Evolutionary conservation across 2,797 vertebrate genomes (phyloP), one percentile per base, ranked within the genome.

Genomic region (Argyrosomus regius): DNA sequence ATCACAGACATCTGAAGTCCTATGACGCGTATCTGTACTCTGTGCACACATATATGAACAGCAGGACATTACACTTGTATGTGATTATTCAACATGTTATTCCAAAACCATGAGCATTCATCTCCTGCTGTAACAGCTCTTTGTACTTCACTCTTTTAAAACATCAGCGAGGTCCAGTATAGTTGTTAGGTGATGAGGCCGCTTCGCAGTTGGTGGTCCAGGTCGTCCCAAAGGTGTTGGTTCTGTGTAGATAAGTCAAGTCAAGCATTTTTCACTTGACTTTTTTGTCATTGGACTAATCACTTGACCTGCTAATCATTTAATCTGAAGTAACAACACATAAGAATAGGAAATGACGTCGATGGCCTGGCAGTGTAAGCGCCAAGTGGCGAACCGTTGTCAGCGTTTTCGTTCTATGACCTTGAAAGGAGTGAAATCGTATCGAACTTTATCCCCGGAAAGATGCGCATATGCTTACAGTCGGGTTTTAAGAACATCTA

Each of bases 401-500:
- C 17, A 3, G 0, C 28, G 20, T 77, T 78, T 66, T 31, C 1
- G 0, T 35, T 69, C 4, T 13, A 35, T 73, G 73, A 83, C 72
- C 62, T 83, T 75, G 41, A 74, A 74, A 43, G 31, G 17, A 49
- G n/a, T 17, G 11, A 2, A 45, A 46, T 31, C 43, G 45, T 59
- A 48, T 75, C 17, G 26, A 73, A 54, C 52, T 59, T 61, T 26
- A 54, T 60, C 71, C 52, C 18, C 24, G 54, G 53, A 75, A 43
- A 53, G 66, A 57, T 52, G 49, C 12, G 10, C 16, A n/a, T 52
- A 17, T 18, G 12, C 28, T 79, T 43, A 69, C 20, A 45, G 43
- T 22, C 1, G 12, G 31, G 65, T 78, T 63, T 70, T 52, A 78
- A 74, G 31, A 77, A 67, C 17, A 41, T 12, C 45, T 43, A 41